phyloP scores from a whole-genome alignment of 2,888 invertebrate genomes.

The Tipula unca region DNA sequence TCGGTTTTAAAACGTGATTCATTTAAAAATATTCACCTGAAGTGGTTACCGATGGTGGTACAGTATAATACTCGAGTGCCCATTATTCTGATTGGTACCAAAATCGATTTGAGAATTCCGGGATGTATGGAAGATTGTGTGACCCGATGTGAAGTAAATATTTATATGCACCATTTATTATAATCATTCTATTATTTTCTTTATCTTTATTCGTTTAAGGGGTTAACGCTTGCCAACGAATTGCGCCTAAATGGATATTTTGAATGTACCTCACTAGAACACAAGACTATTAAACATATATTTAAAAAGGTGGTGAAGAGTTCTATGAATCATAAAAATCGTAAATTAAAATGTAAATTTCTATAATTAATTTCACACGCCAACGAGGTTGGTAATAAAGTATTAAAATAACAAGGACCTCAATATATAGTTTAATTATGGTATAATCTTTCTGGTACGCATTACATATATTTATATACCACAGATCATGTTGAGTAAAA shows the following conservation, averaged over 20 bases:
- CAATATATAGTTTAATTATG: too few species aligned
- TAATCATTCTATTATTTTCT: too few species aligned
- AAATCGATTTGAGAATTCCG: not conserved
- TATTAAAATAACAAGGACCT: too few species aligned
- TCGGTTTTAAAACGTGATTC: not conserved
- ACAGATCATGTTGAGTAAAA: too few species aligned
- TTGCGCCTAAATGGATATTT: not conserved
- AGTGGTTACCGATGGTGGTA: not conserved
- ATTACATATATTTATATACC: too few species aligned
- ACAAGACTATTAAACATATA: not conserved
- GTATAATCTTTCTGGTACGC: too few species aligned
- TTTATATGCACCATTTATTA: not conserved
- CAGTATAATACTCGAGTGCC: not conserved
- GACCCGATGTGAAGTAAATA: not conserved
- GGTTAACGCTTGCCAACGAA: not conserved
- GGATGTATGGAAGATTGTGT: not conserved
- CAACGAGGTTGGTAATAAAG: too few species aligned
- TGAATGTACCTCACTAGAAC: not conserved
- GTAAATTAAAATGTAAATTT: not conserved
- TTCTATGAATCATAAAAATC: not conserved
- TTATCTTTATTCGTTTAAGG: too few species aligned
- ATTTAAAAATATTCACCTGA: not conserved
- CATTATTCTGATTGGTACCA: not conserved
- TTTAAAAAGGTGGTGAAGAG: not conserved
- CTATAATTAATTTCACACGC: too few species aligned